Conservation (phyloP, 2,113 vertebrate species). For the Anolis carolinensis region DNA sequence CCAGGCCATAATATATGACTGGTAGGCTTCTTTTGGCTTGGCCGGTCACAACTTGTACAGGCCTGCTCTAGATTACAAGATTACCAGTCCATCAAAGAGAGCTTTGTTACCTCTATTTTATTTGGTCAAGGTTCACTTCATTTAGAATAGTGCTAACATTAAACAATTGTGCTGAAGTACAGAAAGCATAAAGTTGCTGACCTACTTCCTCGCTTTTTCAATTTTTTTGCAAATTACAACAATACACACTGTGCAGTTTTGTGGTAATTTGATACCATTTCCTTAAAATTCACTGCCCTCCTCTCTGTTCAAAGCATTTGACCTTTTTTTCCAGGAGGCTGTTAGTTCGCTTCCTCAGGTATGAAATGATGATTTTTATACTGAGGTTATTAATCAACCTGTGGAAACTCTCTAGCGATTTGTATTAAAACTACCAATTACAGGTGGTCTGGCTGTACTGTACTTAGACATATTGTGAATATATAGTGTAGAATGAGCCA, state of each 20-base stretch:
- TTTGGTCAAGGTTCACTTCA: slow-evolving; percentile 37
- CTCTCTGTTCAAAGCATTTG: slow-evolving; percentile 54
- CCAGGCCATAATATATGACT: neutral
- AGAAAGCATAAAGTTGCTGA: slow-evolving; percentile 46
- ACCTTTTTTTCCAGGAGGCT: slow-evolving; percentile 55
- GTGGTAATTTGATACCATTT: slow-evolving; percentile 59
- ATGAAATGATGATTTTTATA: slow-evolving; percentile 56
- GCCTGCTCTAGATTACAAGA: slow-evolving; percentile 3
- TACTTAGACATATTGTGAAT: slow-evolving; percentile 59
- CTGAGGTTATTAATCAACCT: slow-evolving; percentile 58
- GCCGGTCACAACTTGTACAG: neutral
- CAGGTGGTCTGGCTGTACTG: slow-evolving; percentile 63
- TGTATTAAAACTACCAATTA: slow-evolving; percentile 68
- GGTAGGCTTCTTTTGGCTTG: neutral
- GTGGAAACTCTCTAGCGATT: slow-evolving; percentile 66
- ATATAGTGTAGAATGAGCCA: slow-evolving; percentile 43
- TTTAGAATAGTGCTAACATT: slow-evolving; percentile 34
- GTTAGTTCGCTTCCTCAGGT: slow-evolving; percentile 53
- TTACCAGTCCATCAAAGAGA: neutral
- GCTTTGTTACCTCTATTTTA: neutral
- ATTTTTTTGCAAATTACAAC: slow-evolving; percentile 59
- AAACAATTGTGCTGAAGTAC: neutral
- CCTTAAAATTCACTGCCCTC: slow-evolving; percentile 53
- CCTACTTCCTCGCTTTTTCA: slow-evolving; percentile 57
- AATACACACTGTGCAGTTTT: slow-evolving; percentile 55